Conservation (phyloP, 2,113 vertebrate genomes). For the Cyprinodon brontotheroides region DNA sequence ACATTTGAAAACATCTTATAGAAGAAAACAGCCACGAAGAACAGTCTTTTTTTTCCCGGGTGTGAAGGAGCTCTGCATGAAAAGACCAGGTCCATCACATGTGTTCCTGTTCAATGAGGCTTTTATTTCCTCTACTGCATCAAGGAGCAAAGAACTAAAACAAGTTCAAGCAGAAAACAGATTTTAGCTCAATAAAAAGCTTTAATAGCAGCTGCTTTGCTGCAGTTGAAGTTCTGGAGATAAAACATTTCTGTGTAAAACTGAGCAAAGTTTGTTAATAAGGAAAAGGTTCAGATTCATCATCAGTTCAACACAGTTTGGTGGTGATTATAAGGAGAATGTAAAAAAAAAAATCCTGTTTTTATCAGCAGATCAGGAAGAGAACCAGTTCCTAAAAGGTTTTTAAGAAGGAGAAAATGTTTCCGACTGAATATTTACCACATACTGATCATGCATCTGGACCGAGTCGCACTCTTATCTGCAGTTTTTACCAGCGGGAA, state of each 20-base stretch:
- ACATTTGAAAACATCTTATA: slow-evolving; percentile 26
- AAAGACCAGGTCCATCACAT: slow-evolving; percentile 11
- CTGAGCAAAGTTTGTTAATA: not conserved
- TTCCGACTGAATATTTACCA: not conserved
- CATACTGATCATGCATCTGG: no score
- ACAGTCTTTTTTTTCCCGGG: slow-evolving; percentile 55
- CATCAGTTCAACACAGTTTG: not conserved
- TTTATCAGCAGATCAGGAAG: not conserved
- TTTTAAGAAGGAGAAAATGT: not conserved
- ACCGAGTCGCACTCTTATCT: no score
- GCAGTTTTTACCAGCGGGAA: no score
- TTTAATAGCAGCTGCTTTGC: not conserved
- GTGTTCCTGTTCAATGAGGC: slow-evolving; percentile 33
- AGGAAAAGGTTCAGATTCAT: not conserved
- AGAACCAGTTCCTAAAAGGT: not conserved
- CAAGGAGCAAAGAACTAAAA: not conserved
- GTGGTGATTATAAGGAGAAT: not conserved
- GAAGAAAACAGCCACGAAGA: slow-evolving; percentile 54
- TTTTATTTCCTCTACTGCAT: not conserved
- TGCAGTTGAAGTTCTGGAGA: not conserved
- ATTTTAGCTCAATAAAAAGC: slow-evolving; percentile 14
- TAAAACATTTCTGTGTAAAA: not conserved
- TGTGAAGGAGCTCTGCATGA: slow-evolving; percentile 37
- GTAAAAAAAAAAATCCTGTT: not conserved
- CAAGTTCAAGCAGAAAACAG: slow-evolving; percentile 36